Conservation (phyloP, 1,140 invertebrate genomes). For the Ylistrum balloti region DNA sequence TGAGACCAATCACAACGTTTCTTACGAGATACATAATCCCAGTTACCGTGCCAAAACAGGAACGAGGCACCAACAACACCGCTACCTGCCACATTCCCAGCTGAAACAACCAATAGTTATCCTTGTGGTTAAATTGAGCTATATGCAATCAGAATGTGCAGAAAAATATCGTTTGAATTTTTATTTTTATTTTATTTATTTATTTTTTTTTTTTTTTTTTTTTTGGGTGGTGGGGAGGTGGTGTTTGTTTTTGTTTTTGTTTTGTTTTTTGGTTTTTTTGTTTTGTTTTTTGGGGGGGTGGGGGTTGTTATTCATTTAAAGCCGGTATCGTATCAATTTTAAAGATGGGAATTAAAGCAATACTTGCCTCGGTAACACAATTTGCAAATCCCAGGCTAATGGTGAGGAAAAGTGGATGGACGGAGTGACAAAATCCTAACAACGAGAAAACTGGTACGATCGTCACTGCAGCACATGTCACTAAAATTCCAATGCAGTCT, state of each 20-base stretch:
- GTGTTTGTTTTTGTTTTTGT: too few relatives aligned
- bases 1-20: background rate
- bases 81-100: conserved; percentile 10
- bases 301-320: too few relatives aligned
- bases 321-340: too few relatives aligned
- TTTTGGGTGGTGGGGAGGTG: too few relatives aligned
- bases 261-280: too few relatives aligned
- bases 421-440: background rate
- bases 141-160: too few relatives aligned
- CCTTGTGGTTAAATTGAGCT: too few relatives aligned
- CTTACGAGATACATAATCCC: background rate
- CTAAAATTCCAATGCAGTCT: background rate
- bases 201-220: too few relatives aligned
- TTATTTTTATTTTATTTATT: too few relatives aligned
- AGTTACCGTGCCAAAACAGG: background rate
- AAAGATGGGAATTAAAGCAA: background rate
- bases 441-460: background rate
- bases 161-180: too few relatives aligned
- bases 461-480: background rate
- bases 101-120: background rate
- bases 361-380: background rate
- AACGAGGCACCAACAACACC: background rate
- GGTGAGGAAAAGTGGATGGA: background rate
- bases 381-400: background rate
- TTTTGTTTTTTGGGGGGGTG: too few relatives aligned